These are phyloP conservation scores for Anguilla megastoma DNA, from an alignment of 2,797 vertebrate species.

Conservation along the genomic window DNA sequence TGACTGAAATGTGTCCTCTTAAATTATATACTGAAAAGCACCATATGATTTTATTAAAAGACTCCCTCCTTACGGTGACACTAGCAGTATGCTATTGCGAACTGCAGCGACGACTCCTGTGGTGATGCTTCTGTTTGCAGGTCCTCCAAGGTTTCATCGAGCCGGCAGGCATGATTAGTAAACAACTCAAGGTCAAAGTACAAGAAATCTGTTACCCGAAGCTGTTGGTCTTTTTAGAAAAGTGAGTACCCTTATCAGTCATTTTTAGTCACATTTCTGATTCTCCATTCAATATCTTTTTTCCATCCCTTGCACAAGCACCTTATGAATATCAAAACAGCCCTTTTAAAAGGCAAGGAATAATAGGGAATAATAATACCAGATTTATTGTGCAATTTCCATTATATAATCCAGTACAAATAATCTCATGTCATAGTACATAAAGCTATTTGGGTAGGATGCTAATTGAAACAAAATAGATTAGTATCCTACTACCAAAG, in stretches of 20 bases:
- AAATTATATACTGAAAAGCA: not conserved
- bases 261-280: not conserved
- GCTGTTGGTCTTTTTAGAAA: constrained; percentile 53
- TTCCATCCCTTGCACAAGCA: not conserved
- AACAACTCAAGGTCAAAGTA: constrained; percentile 14
- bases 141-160: constrained; percentile 40
- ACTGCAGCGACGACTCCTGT: not conserved
- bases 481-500: too few species aligned
- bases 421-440: too few species aligned
- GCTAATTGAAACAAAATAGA: too few species aligned
- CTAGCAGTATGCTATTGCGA: too few species aligned
- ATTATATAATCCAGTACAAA: too few species aligned
- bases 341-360: not conserved
- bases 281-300: not conserved
- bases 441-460: too few species aligned
- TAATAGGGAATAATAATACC: not conserved
- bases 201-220: constrained; percentile 54
- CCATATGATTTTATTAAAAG: not conserved
- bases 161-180: constrained; percentile 32
- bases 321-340: not conserved
- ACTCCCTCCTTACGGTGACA: not conserved
- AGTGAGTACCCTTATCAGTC: constrained; percentile 46
- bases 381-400: too few species aligned
- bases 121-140: constrained; percentile 43
- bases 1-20: not conserved